Conservation (phyloP, 2,113 vertebrate species). For the Oophaga pumilio region DNA sequence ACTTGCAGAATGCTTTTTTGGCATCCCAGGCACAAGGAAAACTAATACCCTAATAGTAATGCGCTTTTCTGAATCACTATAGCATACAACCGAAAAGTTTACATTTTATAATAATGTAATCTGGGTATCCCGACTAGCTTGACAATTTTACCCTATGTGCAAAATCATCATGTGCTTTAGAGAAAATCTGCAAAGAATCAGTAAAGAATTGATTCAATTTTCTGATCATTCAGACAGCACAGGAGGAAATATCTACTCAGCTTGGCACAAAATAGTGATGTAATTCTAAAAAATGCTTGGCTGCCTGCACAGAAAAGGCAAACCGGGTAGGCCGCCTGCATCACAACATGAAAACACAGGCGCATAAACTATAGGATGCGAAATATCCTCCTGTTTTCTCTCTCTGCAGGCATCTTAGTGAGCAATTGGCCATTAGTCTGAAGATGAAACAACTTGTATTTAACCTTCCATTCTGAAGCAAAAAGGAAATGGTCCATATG, state of each 20-base stretch:
- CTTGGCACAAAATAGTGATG: slow-evolving; percentile 58
- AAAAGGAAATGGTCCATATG: slow-evolving; percentile 11
- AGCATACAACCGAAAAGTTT: too few relatives aligned
- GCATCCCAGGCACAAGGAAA: not conserved
- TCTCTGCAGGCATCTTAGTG: not conserved
- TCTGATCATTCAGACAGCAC: slow-evolving; percentile 57
- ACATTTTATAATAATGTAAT: not conserved
- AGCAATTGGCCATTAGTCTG: not conserved
- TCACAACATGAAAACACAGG: not conserved
- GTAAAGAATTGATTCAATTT: slow-evolving; percentile 54
- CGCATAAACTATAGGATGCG: not conserved
- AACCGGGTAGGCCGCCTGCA: not conserved
- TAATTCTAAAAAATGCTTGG: slow-evolving; percentile 62
- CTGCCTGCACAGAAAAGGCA: slow-evolving; percentile 37
- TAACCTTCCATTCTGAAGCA: not conserved
- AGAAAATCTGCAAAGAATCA: not conserved
- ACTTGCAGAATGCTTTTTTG: not conserved
- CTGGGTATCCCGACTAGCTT: not conserved
- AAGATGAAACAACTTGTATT: not conserved
- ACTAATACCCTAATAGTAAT: not conserved
- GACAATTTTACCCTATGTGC: not conserved
- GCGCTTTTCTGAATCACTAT: not conserved
- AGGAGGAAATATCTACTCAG: slow-evolving; percentile 60
- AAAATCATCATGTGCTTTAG: not conserved
- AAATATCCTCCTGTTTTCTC: slow-evolving; percentile 2